Evolutionary conservation across 2,113 vertebrate species (phyloP).

Genomic region (Prinia subflava): DNA sequence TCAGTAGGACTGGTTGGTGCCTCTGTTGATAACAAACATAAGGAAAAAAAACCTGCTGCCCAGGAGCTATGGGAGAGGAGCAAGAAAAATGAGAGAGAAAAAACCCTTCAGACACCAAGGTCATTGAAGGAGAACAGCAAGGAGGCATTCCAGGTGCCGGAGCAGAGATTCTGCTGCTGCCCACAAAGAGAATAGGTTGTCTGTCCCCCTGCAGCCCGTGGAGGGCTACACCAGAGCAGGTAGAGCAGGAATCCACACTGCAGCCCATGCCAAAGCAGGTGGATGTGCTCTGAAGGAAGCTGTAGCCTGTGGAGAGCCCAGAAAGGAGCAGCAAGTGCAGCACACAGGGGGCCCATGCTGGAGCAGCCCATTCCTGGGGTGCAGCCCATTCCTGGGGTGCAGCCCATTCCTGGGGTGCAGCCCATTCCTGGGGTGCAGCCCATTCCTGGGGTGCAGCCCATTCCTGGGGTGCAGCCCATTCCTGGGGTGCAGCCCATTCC

Average conservation of each 20-base stretch:
- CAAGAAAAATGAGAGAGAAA: not conserved
- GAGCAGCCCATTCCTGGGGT: not conserved
- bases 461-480: too few species aligned
- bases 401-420: too few species aligned
- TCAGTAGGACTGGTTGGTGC: not conserved
- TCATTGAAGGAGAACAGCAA: not conserved
- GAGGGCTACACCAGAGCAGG: not conserved
- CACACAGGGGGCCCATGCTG: not conserved
- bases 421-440: too few species aligned
- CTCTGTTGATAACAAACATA: not conserved
- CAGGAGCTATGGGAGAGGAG: not conserved
- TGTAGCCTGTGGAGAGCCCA: not conserved
- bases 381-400: too few species aligned
- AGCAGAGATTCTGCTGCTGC: not conserved
- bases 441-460: too few species aligned
- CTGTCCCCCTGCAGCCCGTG: accelerated
- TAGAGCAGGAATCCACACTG: not conserved
- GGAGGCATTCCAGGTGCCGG: not conserved
- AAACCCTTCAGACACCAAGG: not conserved
- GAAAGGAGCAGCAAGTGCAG: not conserved
- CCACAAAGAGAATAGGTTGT: accelerated
- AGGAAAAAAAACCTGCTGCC: not conserved
- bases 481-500: too few species aligned
- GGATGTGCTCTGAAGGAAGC: not conserved
- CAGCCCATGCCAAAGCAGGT: not conserved